These are phyloP conservation scores for Cisticola juncidis DNA, from an alignment of 2,113 vertebrate species.

Conservation along the genomic window DNA sequence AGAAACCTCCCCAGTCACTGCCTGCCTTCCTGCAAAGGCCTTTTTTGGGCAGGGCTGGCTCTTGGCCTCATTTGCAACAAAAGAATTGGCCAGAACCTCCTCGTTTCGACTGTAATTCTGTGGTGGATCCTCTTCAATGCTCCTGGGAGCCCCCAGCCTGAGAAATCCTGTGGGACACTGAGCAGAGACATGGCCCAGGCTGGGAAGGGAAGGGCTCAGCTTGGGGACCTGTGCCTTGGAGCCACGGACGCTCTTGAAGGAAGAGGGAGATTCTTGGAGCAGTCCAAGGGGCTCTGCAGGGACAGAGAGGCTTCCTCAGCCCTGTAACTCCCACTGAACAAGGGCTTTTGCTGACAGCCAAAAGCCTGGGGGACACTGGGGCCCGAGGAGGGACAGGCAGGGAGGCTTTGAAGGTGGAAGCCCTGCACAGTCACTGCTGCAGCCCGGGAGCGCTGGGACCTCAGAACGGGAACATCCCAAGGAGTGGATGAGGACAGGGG, in stretches of 20 bases:
- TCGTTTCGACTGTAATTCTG: neutral
- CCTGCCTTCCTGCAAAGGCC: neutral
- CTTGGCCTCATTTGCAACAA: neutral
- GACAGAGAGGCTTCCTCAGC: neutral
- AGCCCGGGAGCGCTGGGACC: neutral
- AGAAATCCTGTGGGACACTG: neutral
- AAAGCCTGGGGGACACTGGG: neutral
- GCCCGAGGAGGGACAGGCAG: rapidly evolving
- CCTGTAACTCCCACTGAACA: neutral
- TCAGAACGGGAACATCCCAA: neutral
- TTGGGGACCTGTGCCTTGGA: rapidly evolving
- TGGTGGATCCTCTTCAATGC: neutral
- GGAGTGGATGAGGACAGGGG: neutral
- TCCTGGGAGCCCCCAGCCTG: neutral
- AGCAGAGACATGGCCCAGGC: neutral
- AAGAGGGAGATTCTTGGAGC: neutral
- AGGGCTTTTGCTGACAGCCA: neutral
- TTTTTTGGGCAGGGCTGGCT: slow-evolving; percentile 11
- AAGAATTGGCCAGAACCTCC: neutral
- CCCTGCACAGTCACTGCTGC: neutral
- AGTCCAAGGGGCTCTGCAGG: neutral
- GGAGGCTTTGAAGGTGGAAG: neutral
- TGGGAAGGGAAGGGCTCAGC: neutral
- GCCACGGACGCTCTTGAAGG: rapidly evolving
- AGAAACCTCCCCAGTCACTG: neutral